These are phyloP conservation scores for Brachynemurus nebulosus DNA, from an alignment of 2,888 invertebrate species.

Conservation along the genomic window DNA sequence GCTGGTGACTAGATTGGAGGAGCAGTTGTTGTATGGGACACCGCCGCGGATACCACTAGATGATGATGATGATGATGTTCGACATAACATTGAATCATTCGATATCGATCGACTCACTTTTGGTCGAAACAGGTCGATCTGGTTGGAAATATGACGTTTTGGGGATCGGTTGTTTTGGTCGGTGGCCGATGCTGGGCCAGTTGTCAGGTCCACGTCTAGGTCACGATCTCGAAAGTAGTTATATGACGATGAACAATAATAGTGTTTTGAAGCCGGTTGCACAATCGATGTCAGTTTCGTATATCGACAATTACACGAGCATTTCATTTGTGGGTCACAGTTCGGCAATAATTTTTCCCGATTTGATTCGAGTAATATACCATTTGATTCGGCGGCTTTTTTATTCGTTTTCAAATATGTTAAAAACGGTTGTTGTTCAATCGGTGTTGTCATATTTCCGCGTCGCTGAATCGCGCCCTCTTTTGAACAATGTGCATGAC, in stretches of 20 bases:
- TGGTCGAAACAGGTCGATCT: constrained; percentile 30
- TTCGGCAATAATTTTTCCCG: constrained; percentile 1
- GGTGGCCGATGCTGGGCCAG: too few species aligned
- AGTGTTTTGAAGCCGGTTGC: constrained; percentile 17
- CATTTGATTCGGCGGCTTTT: constrained; percentile 15
- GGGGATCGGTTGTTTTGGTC: constrained; percentile 31
- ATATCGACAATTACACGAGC: constrained; percentile 29
- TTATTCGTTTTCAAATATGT: constrained; percentile 9
- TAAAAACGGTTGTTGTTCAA: constrained; percentile 24
- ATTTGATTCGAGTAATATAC: constrained; percentile 2
- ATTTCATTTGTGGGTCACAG: constrained; percentile 26
- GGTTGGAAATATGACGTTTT: constrained; percentile 33
- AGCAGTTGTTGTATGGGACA: constrained; percentile 6
- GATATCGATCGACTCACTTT: constrained; percentile 47
- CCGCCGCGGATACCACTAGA: too few species aligned
- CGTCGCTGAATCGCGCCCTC: background rate
- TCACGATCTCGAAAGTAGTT: constrained; percentile 16
- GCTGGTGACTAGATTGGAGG: constrained; percentile 8
- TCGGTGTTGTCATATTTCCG: constrained; percentile 23
- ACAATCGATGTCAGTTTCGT: constrained; percentile 25
- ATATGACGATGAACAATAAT: constrained; percentile 8
- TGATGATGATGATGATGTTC: too few species aligned
- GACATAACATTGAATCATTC: constrained; percentile 44
- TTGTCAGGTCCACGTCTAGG: constrained; percentile 21
- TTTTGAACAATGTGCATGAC: constrained; percentile 20